Conservation (phyloP, 2,888 invertebrate species). For the Microchrysa polita region DNA sequence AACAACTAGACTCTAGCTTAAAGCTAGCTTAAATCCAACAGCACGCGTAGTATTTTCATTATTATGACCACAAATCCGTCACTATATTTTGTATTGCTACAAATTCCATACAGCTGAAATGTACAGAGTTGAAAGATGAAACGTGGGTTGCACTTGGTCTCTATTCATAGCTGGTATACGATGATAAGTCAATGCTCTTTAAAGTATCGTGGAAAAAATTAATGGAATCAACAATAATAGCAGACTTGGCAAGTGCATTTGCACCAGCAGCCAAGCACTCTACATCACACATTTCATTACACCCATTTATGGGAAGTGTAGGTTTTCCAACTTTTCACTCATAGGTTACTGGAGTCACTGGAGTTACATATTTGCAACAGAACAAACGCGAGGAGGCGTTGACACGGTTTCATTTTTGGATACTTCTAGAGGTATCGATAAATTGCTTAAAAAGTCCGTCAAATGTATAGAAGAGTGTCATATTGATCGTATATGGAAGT, state of each 20-base stretch:
- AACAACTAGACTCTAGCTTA: too few species aligned
- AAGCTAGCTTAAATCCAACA: too few species aligned
- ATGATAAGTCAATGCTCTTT: neutral
- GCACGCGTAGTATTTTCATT: too few species aligned
- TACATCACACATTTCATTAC: too few species aligned
- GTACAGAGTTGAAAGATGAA: neutral
- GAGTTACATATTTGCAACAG: too few species aligned
- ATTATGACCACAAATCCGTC: too few species aligned
- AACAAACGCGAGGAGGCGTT: slow-evolving; percentile 8
- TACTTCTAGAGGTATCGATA: neutral
- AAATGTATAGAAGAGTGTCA: neutral
- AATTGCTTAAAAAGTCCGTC: neutral
- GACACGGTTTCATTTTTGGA: slow-evolving; percentile 1
- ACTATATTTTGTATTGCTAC: too few species aligned
- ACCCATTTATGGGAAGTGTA: neutral
- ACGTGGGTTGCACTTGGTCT: slow-evolving; percentile 2
- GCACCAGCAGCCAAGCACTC: too few species aligned
- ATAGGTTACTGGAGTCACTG: neutral
- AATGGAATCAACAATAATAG: neutral
- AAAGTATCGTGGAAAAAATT: neutral
- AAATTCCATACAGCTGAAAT: neutral
- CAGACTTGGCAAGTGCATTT: neutral
- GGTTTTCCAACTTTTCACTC: neutral
- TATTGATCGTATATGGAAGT: neutral
- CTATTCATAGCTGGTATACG: too few species aligned